Evolutionary conservation across 2,888 invertebrate genomes (phyloP).

Genomic region (Alviniconcha strummeri): DNA sequence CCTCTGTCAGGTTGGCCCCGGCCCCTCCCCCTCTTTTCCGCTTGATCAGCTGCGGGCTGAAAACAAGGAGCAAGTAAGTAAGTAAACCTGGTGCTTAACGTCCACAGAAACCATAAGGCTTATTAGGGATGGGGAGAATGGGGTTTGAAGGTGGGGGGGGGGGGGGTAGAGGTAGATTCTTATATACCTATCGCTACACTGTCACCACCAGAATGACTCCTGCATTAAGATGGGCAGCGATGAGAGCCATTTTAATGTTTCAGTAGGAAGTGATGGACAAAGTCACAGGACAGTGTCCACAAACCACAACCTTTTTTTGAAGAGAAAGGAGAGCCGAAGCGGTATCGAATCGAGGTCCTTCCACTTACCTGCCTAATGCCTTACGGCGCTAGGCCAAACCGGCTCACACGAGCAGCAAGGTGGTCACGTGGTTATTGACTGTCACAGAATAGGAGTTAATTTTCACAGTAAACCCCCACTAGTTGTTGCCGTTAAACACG

Average conservation of each 20-base stretch:
- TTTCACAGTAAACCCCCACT: background rate
- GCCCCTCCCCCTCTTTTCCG: background rate
- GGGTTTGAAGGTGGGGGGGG: too few relatives aligned
- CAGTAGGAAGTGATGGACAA: too few relatives aligned
- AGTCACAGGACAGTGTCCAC: too few relatives aligned
- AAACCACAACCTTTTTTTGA: too few relatives aligned
- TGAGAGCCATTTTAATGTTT: too few relatives aligned
- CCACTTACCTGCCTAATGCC: too few relatives aligned
- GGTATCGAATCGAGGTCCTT: too few relatives aligned
- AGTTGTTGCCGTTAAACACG: background rate
- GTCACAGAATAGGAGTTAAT: background rate
- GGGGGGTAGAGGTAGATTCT: too few relatives aligned
- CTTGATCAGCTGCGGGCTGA: conserved; percentile 9
- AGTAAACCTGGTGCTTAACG: too few relatives aligned
- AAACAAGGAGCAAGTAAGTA: too few relatives aligned
- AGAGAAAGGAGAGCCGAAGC: too few relatives aligned
- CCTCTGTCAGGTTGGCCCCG: background rate
- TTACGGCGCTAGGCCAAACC: too few relatives aligned
- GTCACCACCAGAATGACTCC: background rate
- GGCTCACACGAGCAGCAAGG: background rate
- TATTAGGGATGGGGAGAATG: background rate
- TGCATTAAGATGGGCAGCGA: background rate
- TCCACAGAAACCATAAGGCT: background rate
- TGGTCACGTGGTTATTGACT: background rate
- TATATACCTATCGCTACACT: background rate